Conservation (phyloP, 2,888 invertebrate genomes). For the Macrosoma leucophasiata region DNA sequence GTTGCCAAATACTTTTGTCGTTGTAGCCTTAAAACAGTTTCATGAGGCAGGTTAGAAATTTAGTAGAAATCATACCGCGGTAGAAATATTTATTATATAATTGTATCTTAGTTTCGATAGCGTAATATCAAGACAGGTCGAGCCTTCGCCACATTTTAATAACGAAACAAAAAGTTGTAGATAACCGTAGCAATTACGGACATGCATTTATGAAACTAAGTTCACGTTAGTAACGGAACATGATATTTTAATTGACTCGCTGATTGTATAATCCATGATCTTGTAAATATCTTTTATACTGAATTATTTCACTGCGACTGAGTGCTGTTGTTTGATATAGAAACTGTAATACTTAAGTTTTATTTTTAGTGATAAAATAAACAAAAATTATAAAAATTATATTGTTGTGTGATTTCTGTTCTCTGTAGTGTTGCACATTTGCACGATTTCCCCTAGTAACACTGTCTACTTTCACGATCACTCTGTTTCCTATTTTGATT, state of each 20-base stretch:
- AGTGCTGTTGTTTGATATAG: constrained; percentile 73
- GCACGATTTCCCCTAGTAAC: constrained; percentile 52
- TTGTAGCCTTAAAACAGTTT: constrained; percentile 58
- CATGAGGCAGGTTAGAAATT: constrained; percentile 54
- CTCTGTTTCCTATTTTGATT: constrained; percentile 45
- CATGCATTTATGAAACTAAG: constrained; percentile 58
- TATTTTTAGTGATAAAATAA: constrained; percentile 75
- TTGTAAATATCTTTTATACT: constrained; percentile 67
- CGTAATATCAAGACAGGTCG: constrained; percentile 29
- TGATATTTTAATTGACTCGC: constrained; percentile 33
- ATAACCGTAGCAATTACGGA: constrained; percentile 33
- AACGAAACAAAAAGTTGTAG: constrained; percentile 32
- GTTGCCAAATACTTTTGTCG: constrained; percentile 68
- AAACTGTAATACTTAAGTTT: constrained; percentile 74
- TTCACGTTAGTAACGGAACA: constrained; percentile 40
- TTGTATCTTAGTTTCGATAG: constrained; percentile 49
- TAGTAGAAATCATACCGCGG: constrained; percentile 53
- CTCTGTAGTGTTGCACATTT: constrained; percentile 46
- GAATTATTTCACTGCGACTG: constrained; percentile 68
- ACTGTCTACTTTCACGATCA: constrained; percentile 42
- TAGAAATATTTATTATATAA: constrained; percentile 62
- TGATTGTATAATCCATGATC: constrained; percentile 44
- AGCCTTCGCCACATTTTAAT: constrained; percentile 12
- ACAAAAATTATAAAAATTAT: constrained; percentile 58
- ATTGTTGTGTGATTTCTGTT: constrained; percentile 50